Conservation (phyloP, 2,113 vertebrate genomes). For the Ceratotherium simum region DNA sequence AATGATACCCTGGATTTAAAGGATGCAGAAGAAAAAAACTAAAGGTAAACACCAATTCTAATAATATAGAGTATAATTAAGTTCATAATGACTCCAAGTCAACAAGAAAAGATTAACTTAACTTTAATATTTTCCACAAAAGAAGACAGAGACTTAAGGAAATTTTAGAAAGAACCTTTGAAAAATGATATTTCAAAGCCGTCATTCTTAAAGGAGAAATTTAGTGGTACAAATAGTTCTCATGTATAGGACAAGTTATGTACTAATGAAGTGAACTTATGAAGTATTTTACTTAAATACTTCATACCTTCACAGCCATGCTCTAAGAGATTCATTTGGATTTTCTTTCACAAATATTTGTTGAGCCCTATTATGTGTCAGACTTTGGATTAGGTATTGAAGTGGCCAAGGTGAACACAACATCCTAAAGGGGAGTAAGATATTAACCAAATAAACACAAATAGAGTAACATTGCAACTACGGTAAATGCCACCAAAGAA, state of each 20-base stretch:
- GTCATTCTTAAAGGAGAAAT: neutral
- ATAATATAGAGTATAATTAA: neutral
- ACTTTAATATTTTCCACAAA: neutral
- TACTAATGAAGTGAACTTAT: neutral
- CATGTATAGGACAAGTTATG: neutral
- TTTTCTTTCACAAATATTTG: neutral
- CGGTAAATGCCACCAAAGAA: neutral
- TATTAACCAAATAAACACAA: neutral
- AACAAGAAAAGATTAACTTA: neutral
- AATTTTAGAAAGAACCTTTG: neutral
- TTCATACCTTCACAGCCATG: neutral
- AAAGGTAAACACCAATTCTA: neutral
- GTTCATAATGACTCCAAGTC: neutral
- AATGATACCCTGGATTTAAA: neutral
- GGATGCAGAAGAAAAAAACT: neutral
- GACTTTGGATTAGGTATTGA: neutral
- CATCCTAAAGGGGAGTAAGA: neutral
- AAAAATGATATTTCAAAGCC: conserved; percentile 8
- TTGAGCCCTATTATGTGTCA: too few relatives aligned
- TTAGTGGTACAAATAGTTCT: neutral
- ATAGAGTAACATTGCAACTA: neutral
- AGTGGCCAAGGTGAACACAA: neutral
- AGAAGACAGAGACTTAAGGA: neutral
- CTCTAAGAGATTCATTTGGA: neutral
- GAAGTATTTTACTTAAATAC: neutral